A percentile compares a stretch with the other conserved stretches of the same genome.
Evolutionary conservation across 2,888 invertebrate species (phyloP).

Genomic region (Drosophila suboccidentalis): DNA sequence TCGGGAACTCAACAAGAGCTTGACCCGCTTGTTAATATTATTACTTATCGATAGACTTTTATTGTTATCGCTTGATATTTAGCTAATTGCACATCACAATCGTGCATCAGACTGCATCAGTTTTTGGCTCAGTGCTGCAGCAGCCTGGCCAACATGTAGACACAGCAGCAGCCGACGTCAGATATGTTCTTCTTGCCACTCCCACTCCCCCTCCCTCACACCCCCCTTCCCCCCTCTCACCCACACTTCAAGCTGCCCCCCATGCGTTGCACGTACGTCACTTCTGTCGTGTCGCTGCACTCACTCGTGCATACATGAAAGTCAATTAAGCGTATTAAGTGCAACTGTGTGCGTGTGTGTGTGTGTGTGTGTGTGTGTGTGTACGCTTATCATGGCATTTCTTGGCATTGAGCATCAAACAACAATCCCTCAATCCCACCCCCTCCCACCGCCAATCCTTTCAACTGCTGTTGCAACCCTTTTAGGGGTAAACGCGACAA

Average conservation of each 20-base stretch:
- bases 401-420: constrained; percentile 72
- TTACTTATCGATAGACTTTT: constrained; percentile 4
- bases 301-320: constrained; percentile 82
- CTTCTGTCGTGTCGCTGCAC: constrained; percentile 69
- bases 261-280: constrained; percentile 13
- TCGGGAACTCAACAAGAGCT: no score
- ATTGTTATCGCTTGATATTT: constrained; percentile 11
- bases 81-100: constrained; percentile 57
- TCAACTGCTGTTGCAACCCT: constrained; percentile 10
- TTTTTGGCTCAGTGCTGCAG: constrained; percentile 38
- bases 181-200: constrained; percentile 45
- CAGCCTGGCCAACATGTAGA: constrained; percentile 69
- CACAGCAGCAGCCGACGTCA: constrained; percentile 43
- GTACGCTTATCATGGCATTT: constrained; percentile 71
- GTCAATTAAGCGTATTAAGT: constrained; percentile 84
- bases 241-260: neutral
- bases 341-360: constrained; percentile 53
- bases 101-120: constrained; percentile 59
- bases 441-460: neutral
- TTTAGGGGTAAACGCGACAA: constrained; percentile 33
- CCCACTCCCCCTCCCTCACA: neutral
- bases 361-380: constrained; percentile 27
- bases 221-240: no score
- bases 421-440: constrained; percentile 50
- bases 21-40: neutral